Percentiles rank a stretch among this genome's conserved stretches.
phyloP scores from a whole-genome alignment of 2,797 vertebrate species.

The Perodicticus potto region DNA sequence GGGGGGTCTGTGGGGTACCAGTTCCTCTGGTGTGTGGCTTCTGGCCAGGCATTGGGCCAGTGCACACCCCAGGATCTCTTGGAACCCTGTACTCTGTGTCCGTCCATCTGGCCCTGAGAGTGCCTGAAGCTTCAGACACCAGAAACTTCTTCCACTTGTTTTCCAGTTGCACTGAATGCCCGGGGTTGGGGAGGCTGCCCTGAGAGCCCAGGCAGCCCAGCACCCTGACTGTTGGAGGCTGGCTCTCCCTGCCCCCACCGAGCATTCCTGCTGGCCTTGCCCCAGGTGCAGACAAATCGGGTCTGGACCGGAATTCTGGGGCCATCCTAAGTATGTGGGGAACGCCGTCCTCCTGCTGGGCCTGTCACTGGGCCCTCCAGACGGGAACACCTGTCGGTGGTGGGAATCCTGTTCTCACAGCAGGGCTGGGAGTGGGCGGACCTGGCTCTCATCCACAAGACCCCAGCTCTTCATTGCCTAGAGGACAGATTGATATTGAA shows the following conservation, averaged over 20 bases:
- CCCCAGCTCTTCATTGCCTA: background rate
- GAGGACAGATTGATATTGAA: no score
- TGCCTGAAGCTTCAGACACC: no score
- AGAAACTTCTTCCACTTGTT: background rate
- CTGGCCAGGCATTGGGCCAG: background rate
- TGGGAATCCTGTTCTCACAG: accelerated
- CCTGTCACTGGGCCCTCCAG: background rate
- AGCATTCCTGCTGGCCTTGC: background rate
- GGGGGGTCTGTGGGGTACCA: accelerated
- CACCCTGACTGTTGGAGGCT: background rate
- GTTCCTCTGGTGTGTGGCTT: background rate
- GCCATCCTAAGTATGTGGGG: background rate
- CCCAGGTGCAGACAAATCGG: background rate
- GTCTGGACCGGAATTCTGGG: background rate
- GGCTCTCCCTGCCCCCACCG: background rate
- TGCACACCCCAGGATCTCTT: background rate
- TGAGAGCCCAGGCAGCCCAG: background rate
- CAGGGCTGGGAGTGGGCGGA: background rate
- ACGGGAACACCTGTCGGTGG: background rate
- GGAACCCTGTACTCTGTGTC: background rate
- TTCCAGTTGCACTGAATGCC: background rate
- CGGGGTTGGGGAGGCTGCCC: accelerated
- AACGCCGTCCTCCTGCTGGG: background rate
- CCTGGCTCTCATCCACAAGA: accelerated
- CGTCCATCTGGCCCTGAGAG: background rate